phyloP scores from a whole-genome alignment of 1,140 invertebrate genomes.

The Dicyema japonicum region DNA sequence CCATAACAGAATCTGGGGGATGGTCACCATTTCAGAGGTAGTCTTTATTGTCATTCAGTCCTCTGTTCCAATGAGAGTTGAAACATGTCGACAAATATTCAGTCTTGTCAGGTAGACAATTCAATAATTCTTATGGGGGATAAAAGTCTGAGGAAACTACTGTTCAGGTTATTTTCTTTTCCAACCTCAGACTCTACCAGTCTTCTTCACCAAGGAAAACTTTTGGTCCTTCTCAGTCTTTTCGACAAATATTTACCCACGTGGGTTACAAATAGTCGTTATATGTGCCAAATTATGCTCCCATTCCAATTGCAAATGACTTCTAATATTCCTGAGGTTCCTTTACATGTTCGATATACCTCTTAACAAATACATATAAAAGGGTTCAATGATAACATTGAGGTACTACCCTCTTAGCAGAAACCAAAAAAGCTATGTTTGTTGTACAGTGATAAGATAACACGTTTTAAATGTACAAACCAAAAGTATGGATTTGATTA shows the following conservation, averaged over 20 bases:
- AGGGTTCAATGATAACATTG: slow-evolving; percentile 26
- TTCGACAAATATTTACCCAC: no score
- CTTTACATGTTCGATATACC: slow-evolving; percentile 27
- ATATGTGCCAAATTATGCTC: slow-evolving; percentile 48
- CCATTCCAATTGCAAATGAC: slow-evolving; percentile 45
- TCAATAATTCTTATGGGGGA: no score
- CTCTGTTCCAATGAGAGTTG: slow-evolving; percentile 33
- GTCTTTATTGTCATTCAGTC: slow-evolving; percentile 23
- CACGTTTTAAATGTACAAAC: slow-evolving; percentile 59
- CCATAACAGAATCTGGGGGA: slow-evolving; percentile 54
- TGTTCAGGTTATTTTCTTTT: no score
- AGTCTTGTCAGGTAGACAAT: slow-evolving; percentile 24
- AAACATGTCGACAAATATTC: slow-evolving; percentile 42
- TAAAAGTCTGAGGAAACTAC: no score
- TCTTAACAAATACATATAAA: slow-evolving; percentile 13
- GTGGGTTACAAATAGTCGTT: no score
- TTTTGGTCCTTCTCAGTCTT: no score
- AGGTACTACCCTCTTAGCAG: slow-evolving; percentile 46
- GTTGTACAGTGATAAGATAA: slow-evolving; percentile 44
- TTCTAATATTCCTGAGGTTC: slow-evolving; percentile 30
- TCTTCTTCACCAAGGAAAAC: no score
- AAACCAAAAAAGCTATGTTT: slow-evolving; percentile 53
- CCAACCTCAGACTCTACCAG: no score
- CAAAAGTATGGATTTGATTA: slow-evolving; percentile 25
- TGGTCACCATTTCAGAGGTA: slow-evolving; percentile 20